Evolutionary conservation across 2,113 vertebrate species (phyloP), one percentile per base, ranked within the genome.

Genomic region (Oncorhynchus keta): DNA sequence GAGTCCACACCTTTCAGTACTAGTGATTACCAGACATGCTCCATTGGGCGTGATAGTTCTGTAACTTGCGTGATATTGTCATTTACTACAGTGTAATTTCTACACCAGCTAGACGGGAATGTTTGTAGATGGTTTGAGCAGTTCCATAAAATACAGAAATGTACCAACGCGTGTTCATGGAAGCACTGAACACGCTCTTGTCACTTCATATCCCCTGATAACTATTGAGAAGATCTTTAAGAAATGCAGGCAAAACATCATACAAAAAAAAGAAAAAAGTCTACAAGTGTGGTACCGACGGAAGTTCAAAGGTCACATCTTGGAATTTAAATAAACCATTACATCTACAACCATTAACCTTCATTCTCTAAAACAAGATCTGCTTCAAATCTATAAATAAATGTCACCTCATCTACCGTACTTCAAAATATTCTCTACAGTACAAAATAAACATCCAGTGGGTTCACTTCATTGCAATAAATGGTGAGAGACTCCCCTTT

Each of bases 391-490:
- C 79, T 88, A 87, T 84, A 88, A 85, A 74, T 5, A 81, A 81
- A 79, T 32, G 28, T 13, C 22, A 24, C 75, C 83, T 87, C 28
- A 72, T 77, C 75, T 70, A 76, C 48, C 65, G 73, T 76, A 73
- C 62, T 39, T 84, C 79, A 80, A 84, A 57, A 85, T 75, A 68
- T 62, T 81, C 49, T 76, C 84, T 89, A 79, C 71, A 83, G 72
- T 89, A 87, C 28, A 90, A 90, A 81, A 76, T 70, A 67, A 72
- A 90, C 85, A 75, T 79, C 78, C 79, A 87, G 76, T 73, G 55
- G 78, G 62, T 78, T 84, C 71, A 83, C 83, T 85, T 85, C 80
- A 74, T 79, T 80, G 83, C 84, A 89, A 81, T 87, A 79, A 86
- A 68, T 18, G 67, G 69, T 55, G 55, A 70, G 57, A 84, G 81